Conservation (phyloP, 2,888 invertebrate species). For the Drosophila melanocephala region DNA sequence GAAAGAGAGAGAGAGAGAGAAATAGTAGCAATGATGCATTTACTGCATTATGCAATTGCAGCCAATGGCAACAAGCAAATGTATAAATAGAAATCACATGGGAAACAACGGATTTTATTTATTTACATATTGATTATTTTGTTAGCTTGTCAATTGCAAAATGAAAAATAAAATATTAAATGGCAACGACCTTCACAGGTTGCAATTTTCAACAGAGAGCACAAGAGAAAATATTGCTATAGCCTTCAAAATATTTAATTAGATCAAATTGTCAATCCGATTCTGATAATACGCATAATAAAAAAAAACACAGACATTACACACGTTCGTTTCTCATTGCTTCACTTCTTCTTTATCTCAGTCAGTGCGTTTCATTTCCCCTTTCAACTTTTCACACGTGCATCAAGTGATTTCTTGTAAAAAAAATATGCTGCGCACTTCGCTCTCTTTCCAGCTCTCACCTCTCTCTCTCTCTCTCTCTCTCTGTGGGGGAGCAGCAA, state of each 20-base stretch:
- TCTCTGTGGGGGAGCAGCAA: neutral
- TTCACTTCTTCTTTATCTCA: neutral
- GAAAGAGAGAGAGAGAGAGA: neutral
- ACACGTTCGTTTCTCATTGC: neutral
- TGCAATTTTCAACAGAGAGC: neutral
- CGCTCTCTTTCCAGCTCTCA: conserved; percentile 38
- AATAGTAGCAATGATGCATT: neutral
- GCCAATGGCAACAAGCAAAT: conserved; percentile 33
- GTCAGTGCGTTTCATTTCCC: conserved; percentile 26
- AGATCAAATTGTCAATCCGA: neutral
- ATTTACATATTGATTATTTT: conserved; percentile 46
- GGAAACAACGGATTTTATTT: conserved; percentile 30
- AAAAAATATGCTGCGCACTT: conserved; percentile 53
- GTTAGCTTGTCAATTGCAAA: conserved; percentile 32
- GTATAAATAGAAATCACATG: conserved; percentile 4
- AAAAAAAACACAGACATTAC: neutral
- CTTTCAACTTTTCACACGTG: conserved; percentile 42
- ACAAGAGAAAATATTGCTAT: neutral
- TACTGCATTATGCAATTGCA: conserved; percentile 56
- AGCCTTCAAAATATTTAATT: neutral
- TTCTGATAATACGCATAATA: conserved; percentile 8
- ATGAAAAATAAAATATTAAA: conserved; percentile 13
- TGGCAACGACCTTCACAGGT: conserved; percentile 34
- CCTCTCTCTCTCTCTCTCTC: neutral
- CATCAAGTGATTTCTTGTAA: conserved; percentile 46